Percentiles rank a stretch among this genome's conserved stretches.
These are phyloP conservation scores for Scaptomyza reducta DNA, from an alignment of 2,888 invertebrate species.

Conservation along the genomic window DNA sequence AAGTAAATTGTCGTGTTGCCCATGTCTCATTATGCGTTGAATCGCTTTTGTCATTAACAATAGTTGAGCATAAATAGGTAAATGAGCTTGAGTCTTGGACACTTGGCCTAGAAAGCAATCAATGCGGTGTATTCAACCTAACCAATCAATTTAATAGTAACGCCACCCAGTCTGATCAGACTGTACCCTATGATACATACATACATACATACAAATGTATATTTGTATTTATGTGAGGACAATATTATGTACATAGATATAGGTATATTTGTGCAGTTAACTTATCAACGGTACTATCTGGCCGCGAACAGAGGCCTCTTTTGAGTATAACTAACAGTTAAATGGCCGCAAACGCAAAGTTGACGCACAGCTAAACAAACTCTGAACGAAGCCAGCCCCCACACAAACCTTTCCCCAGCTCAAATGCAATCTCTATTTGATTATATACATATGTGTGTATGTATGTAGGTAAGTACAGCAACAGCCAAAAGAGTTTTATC, in stretches of 20 bases:
- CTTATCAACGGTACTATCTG: constrained; percentile 68
- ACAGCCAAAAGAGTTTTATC: constrained; percentile 36
- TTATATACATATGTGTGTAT: constrained; percentile 15
- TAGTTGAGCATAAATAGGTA: constrained; percentile 43
- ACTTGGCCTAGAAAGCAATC: constrained; percentile 80
- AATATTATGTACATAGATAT: constrained; percentile 9
- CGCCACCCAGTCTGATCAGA: constrained; percentile 69
- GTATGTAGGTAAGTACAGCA: neutral
- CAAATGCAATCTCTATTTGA: constrained; percentile 47
- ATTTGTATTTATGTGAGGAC: constrained; percentile 1
- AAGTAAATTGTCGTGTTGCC: constrained; percentile 54
- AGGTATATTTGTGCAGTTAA: constrained; percentile 53
- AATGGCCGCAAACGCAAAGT: constrained; percentile 28
- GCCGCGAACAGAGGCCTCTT: constrained; percentile 69
- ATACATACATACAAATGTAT: neutral
- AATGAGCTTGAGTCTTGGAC: constrained; percentile 46
- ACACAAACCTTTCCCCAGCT: constrained; percentile 4
- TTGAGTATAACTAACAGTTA: constrained; percentile 44
- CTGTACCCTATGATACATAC: constrained; percentile 55
- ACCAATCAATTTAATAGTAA: constrained; percentile 60
- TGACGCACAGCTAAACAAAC: constrained; percentile 72
- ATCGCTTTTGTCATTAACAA: constrained; percentile 66
- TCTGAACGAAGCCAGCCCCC: constrained; percentile 36
- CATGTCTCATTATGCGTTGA: constrained; percentile 72
- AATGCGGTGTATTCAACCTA: constrained; percentile 34